Percentiles rank a stretch among this genome's conserved stretches.
These are phyloP conservation scores for Brachylomia viminalis DNA, from an alignment of 2,888 invertebrate genomes.

Conservation along the genomic window DNA sequence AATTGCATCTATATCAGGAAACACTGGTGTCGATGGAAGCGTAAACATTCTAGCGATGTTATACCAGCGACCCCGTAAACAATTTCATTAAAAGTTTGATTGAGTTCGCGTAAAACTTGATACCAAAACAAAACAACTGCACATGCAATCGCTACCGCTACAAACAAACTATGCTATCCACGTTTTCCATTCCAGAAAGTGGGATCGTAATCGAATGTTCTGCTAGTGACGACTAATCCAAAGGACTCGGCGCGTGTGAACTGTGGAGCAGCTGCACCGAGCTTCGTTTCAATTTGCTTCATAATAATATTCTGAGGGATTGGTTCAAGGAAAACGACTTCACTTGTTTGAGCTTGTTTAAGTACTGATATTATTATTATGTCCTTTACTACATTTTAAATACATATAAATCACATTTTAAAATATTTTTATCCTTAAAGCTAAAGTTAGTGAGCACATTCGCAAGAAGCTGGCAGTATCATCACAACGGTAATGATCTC, in stretches of 20 bases:
- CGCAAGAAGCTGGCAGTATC: too few relatives aligned
- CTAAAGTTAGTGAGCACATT: too few relatives aligned
- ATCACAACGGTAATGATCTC: too few relatives aligned
- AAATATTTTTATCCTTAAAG: too few relatives aligned
- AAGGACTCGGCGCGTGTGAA: not conserved
- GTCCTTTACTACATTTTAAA: not conserved
- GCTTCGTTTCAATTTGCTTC: conserved; percentile 25
- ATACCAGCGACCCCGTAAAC: not conserved
- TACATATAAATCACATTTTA: too few relatives aligned
- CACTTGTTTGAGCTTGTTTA: not conserved
- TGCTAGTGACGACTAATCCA: conserved; percentile 30
- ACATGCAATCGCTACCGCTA: conserved; percentile 2
- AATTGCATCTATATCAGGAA: not conserved
- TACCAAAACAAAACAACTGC: not conserved
- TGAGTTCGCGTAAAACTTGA: not conserved
- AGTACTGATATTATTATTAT: not conserved
- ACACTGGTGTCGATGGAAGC: not conserved
- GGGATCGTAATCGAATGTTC: conserved; percentile 33
- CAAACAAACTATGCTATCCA: conserved; percentile 12
- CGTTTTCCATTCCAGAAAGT: conserved; percentile 29
- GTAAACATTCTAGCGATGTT: not conserved
- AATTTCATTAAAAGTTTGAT: not conserved
- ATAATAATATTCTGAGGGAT: not conserved
- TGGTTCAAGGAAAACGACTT: not conserved
- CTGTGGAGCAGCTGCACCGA: conserved; percentile 14